Conservation (phyloP, 2,888 invertebrate genomes). For the Lepidochitona cinerea region DNA sequence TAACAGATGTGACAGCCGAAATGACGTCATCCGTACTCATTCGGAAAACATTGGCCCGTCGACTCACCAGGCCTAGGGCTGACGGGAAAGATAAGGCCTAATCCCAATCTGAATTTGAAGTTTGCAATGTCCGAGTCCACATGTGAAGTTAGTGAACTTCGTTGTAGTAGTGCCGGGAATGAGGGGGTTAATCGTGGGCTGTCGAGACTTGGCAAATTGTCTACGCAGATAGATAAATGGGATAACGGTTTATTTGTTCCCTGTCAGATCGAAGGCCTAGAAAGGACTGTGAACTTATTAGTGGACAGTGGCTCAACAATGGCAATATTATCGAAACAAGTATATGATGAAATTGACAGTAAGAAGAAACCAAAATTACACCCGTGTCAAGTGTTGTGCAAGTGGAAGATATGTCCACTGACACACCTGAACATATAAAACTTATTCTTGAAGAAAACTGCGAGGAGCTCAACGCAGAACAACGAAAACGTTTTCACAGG, state of each 20-base stretch:
- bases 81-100: background rate
- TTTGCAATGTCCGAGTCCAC: background rate
- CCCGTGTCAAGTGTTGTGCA: no score
- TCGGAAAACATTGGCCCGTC: background rate
- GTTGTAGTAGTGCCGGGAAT: background rate
- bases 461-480: no score
- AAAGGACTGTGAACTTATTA: no score
- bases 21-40: background rate
- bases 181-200: background rate
- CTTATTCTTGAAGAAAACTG: slow-evolving; percentile 14
- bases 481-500: no score
- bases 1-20: background rate
- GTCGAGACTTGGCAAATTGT: background rate
- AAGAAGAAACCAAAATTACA: background rate
- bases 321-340: no score
- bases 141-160: background rate
- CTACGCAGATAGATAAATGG: background rate
- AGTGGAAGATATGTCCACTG: background rate
- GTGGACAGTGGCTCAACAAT: no score
- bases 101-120: background rate
- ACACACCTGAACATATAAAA: no score
- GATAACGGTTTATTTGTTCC: no score
- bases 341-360: no score
- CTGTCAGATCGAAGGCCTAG: no score
- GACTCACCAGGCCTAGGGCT: background rate